Conservation (phyloP, 2,113 vertebrate species). For the Hydropotes inermis region DNA sequence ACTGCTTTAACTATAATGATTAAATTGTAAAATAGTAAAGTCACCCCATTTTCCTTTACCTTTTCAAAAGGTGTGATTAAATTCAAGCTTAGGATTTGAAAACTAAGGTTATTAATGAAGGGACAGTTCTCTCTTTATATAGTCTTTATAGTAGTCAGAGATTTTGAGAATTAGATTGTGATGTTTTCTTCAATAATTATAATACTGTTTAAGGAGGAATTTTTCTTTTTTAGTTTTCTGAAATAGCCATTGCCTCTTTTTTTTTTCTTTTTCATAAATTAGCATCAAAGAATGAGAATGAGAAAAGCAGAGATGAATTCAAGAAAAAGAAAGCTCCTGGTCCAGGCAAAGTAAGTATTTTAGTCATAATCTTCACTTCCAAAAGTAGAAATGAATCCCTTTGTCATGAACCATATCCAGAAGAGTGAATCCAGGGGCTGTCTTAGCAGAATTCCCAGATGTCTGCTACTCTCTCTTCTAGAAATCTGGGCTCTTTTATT, state of each 20-base stretch:
- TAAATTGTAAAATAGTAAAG: not conserved
- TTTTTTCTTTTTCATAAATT: constrained; percentile 52
- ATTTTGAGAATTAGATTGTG: constrained; percentile 8
- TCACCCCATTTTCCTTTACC: not conserved
- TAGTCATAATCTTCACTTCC: not conserved
- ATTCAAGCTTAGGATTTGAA: not conserved
- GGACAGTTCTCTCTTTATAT: not conserved
- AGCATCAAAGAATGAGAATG: constrained; percentile 60
- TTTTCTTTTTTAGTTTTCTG: constrained; percentile 42
- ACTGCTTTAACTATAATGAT: not conserved
- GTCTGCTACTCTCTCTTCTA: not conserved
- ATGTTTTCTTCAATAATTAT: not conserved
- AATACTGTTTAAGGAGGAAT: not conserved
- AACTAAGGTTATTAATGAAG: not conserved
- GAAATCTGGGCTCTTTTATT: not conserved
- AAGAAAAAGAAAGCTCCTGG: constrained; percentile 83
- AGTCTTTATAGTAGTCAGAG: not conserved
- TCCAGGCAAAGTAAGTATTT: constrained; percentile 84
- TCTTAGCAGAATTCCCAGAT: not conserved
- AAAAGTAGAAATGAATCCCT: not conserved
- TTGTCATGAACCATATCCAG: not conserved
- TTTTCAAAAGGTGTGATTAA: not conserved
- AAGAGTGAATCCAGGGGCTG: not conserved
- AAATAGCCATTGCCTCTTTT: not conserved
- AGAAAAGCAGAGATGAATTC: constrained; percentile 65